Evolutionary conservation across 2,797 vertebrate genomes (phyloP).

Genomic region (Morus bassanus): DNA sequence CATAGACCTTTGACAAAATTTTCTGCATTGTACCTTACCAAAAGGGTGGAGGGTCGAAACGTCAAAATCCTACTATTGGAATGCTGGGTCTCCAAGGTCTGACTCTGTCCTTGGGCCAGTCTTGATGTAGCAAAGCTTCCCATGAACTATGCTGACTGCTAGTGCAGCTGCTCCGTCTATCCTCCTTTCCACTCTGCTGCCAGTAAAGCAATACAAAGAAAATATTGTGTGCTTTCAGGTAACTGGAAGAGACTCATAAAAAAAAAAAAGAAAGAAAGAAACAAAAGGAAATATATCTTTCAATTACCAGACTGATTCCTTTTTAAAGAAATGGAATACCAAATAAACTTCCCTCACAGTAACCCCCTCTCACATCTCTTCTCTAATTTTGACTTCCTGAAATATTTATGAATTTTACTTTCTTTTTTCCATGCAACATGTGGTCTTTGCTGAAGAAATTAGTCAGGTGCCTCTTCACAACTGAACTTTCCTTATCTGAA

Average conservation of each 20-base stretch:
- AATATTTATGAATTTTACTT: not conserved
- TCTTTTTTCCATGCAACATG: not conserved
- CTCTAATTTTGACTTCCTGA: not conserved
- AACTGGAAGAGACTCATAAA: not conserved
- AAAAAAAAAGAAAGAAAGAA: not conserved
- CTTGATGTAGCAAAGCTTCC: not conserved
- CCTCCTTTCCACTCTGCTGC: not conserved
- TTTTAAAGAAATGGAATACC: not conserved
- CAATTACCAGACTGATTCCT: not conserved
- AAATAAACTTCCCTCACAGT: not conserved
- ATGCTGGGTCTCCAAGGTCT: not conserved
- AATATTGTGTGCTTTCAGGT: not conserved
- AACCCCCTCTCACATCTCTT: not conserved
- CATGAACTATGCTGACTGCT: not conserved
- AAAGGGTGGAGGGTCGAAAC: not conserved
- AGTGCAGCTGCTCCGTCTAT: not conserved
- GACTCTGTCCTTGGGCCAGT: not conserved
- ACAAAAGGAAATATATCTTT: not conserved
- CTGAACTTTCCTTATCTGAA: conserved; percentile 13
- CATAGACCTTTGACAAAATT: not conserved
- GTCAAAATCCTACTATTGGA: not conserved
- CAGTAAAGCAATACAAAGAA: not conserved
- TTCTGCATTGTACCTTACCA: not conserved
- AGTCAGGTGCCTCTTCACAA: not conserved
- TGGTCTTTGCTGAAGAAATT: not conserved